Evolutionary conservation across 2,888 invertebrate genomes (phyloP).

Genomic region (Drosophila flavopinicola): DNA sequence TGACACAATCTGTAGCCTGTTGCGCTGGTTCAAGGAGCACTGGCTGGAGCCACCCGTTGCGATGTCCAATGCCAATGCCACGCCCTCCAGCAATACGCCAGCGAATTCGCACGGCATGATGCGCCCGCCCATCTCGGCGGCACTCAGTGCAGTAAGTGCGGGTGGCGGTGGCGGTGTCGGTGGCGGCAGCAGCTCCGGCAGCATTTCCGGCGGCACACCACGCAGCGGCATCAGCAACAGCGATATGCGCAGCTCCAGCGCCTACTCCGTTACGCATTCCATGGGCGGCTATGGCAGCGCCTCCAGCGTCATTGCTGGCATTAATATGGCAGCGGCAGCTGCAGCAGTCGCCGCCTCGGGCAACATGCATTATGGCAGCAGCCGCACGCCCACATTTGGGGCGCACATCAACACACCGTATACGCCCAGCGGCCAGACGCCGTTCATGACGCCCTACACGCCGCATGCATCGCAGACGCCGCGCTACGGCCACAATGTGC

Average conservation of each 20-base stretch:
- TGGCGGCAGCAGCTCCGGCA: conserved; percentile 56
- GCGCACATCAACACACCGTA: conserved; percentile 93
- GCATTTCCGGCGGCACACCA: conserved; percentile 62
- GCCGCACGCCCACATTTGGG: conserved; percentile 83
- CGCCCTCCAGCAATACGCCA: conserved; percentile 36
- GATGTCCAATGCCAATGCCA: conserved; percentile 10
- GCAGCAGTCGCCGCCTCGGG: conserved; percentile 1
- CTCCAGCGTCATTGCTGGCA: background rate
- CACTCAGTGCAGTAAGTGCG: conserved; percentile 17
- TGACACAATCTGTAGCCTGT: conserved; percentile 88
- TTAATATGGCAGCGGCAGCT: background rate
- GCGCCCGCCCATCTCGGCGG: conserved; percentile 49
- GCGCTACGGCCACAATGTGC: conserved; percentile 85
- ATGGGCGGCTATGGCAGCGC: conserved; percentile 33
- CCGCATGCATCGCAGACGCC: conserved; percentile 89
- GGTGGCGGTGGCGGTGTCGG: conserved; percentile 1
- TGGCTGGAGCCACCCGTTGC: conserved; percentile 94
- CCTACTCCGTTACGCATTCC: conserved; percentile 72
- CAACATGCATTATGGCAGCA: conserved; percentile 52
- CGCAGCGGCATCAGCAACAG: conserved; percentile 65
- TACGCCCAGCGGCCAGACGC: conserved; percentile 96
- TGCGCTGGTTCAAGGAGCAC: conserved; percentile 99
- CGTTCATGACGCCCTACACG: conserved; percentile 96
- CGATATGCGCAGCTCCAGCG: conserved; percentile 59
- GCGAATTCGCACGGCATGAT: conserved; percentile 37